Evolutionary conservation across 64 coral and sea anemone species (phyloP), one percentile per base, ranked within the genome.

Genomic region (Platygyra sinensis): DNA sequence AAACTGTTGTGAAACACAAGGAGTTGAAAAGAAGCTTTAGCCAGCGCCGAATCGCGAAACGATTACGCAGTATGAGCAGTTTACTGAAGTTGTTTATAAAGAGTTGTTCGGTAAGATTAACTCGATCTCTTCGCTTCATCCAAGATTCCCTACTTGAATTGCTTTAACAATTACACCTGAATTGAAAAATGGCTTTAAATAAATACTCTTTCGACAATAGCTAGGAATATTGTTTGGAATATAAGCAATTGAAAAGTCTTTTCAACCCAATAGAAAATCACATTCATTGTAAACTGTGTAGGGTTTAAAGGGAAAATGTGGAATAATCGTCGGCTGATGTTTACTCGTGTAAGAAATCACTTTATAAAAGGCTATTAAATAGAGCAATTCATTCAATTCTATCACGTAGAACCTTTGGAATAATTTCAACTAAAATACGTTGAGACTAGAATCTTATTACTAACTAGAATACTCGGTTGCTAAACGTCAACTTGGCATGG

Each of bases 171-270:
- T 71, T 24, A 20, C 20, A 38, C n/a, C 22, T 72, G 36, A 49
- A 71, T 28, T 72, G 36, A 63, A 83, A 83, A 67, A 65, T 69
- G 30, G n/a, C 25, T 69, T 69, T 11, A 10, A 69, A 69, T 69
- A 69, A 69, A 25, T 69, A 27, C 24, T 11, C 65, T 69, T 27
- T 10, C 20, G 22, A 69, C 22, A 24, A 25, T 69, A 27, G 65
- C 4, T 25, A 27, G 65, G 65, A 69, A 69, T 69, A 27, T 29
- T 24, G 22, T 69, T 69, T 69, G 25, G 24, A 10, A 69, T 24
- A 25, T 27, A 69, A 24, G 65, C 65, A 10, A 65, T 18, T 25
- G 65, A 69, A 27, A 69, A 14, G 27, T 18, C 18, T 77, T 42
- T 77, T 19, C 74, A 77, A 52, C 39, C 74, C 5, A 50, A 24